phyloP scores from a whole-genome alignment of 2,797 vertebrate species.

The Acanthurus lineatus region DNA sequence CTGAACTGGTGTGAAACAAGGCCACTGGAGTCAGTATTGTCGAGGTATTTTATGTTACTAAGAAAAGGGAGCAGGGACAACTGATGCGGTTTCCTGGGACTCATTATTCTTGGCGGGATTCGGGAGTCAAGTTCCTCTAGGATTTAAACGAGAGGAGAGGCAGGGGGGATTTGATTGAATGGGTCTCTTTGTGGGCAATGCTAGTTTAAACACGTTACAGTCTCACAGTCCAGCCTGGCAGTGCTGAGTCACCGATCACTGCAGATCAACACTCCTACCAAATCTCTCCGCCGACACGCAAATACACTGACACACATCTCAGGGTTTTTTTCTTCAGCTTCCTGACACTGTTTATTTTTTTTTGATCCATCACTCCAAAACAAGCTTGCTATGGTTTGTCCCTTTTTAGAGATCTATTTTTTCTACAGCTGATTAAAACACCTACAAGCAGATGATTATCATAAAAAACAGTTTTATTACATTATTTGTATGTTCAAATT shows the following conservation, averaged over 20 bases:
- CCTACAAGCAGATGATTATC: not conserved
- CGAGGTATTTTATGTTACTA: constrained; percentile 62
- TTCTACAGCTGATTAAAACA: not conserved
- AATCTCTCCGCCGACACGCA: constrained; percentile 42
- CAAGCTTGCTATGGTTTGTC: not conserved
- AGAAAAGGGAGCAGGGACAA: constrained; percentile 29
- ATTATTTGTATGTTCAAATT: not conserved
- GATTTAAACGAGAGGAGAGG: constrained; percentile 75
- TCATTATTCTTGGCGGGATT: constrained; percentile 66
- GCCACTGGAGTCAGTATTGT: constrained; percentile 62
- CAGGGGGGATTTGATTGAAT: constrained; percentile 77
- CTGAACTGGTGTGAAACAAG: constrained; percentile 51
- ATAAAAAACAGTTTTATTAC: not conserved
- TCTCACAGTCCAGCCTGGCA: constrained; percentile 69
- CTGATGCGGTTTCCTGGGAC: constrained; percentile 72
- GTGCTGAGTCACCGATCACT: constrained; percentile 80
- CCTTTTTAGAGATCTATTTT: not conserved
- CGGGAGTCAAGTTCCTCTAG: constrained; percentile 78
- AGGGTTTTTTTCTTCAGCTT: constrained; percentile 21
- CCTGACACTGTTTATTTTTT: not conserved
- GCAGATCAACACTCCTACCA: constrained; percentile 57
- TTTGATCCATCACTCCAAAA: not conserved
- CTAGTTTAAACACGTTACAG: constrained; percentile 83
- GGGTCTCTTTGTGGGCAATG: constrained; percentile 78
- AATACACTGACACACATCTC: constrained; percentile 37